These are phyloP conservation scores for Drosophila pseudoananassae DNA, from an alignment of 1,140 invertebrate species.

Conservation along the genomic window DNA sequence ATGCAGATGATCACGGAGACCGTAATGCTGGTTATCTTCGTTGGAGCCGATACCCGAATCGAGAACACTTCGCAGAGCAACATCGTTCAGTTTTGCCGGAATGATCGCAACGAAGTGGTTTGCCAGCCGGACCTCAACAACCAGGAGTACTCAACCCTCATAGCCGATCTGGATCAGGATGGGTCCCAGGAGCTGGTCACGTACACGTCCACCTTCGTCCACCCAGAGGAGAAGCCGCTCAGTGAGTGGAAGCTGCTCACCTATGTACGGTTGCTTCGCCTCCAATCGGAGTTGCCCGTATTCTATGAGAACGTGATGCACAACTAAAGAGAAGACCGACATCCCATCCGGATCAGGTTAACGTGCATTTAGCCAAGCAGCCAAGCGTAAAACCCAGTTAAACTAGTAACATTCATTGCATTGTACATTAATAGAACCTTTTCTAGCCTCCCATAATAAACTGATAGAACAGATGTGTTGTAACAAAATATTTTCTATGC, in stretches of 20 bases:
- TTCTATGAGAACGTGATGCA: constrained; percentile 84
- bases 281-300: constrained; percentile 89
- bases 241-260: constrained; percentile 86
- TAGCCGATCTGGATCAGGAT: constrained; percentile 90
- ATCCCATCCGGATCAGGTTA: not conserved
- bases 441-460: constrained; percentile 59
- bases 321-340: constrained; percentile 47
- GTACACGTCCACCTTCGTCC: constrained; percentile 88
- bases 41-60: constrained; percentile 88
- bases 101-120: constrained; percentile 84
- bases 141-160: constrained; percentile 88
- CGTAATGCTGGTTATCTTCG: constrained; percentile 90
- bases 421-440: constrained; percentile 72
- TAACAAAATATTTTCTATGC: not conserved
- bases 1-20: constrained; percentile 87
- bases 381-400: constrained; percentile 44
- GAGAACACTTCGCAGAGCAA: constrained; percentile 90
- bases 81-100: constrained; percentile 88
- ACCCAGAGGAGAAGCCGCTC: constrained; percentile 81
- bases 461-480: constrained; percentile 6
- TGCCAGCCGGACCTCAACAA: constrained; percentile 90
- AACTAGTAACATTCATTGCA: constrained; percentile 62
- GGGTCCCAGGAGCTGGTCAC: constrained; percentile 90
- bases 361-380: constrained; percentile 32
- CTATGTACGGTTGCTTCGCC: constrained; percentile 87